Evolutionary conservation across 2,888 invertebrate species (phyloP).

Genomic region (Agrotis puta): DNA sequence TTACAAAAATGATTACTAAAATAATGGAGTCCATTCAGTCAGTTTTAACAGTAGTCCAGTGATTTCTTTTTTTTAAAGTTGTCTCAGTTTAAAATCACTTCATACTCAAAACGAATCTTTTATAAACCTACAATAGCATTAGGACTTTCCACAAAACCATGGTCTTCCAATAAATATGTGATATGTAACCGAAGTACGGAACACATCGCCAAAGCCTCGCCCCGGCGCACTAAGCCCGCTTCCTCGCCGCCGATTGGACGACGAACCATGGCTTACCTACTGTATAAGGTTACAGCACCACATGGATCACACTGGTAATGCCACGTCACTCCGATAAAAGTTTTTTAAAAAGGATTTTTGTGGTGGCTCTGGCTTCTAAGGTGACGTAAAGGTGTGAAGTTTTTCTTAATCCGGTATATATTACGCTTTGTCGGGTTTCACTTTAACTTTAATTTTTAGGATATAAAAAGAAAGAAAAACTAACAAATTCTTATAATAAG

Average conservation of each 20-base stretch:
- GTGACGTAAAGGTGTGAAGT: slow-evolving; percentile 60
- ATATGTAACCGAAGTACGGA: slow-evolving; percentile 66
- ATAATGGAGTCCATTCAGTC: not conserved
- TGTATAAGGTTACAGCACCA: slow-evolving; percentile 79
- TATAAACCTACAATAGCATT: slow-evolving; percentile 1
- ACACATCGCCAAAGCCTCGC: slow-evolving; percentile 74
- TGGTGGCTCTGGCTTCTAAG: slow-evolving; percentile 54
- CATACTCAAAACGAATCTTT: not conserved
- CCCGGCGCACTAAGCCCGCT: slow-evolving; percentile 70
- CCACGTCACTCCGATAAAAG: slow-evolving; percentile 66
- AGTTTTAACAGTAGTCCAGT: too few species aligned
- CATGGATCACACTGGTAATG: slow-evolving; percentile 71
- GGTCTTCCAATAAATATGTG: slow-evolving; percentile 58
- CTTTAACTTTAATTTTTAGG: not conserved
- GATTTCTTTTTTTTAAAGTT: too few species aligned
- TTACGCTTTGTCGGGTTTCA: slow-evolving; percentile 32
- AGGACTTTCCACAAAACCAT: slow-evolving; percentile 37
- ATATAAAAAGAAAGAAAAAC: not conserved
- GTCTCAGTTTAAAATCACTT: not conserved
- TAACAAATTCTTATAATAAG: not conserved
- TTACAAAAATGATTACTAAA: not conserved
- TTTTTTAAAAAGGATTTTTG: slow-evolving; percentile 64
- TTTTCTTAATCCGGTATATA: slow-evolving; percentile 51
- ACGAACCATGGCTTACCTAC: slow-evolving; percentile 71
- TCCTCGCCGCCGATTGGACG: slow-evolving; percentile 76